Conservation (phyloP, 1,140 invertebrate species). For the Zaprionus taronus region DNA sequence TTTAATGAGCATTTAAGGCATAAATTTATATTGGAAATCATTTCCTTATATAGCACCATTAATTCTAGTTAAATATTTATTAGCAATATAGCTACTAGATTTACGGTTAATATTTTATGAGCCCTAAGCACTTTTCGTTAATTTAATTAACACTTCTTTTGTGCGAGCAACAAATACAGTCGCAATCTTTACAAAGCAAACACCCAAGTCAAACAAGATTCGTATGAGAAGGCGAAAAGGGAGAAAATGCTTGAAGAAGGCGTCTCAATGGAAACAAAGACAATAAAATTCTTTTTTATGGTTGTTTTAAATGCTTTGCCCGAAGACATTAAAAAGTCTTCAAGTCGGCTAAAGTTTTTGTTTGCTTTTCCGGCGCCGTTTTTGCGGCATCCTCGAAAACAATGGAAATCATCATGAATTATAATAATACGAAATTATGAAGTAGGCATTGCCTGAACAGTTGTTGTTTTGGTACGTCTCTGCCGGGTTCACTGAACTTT, state of each 20-base stretch:
- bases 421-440: constrained; percentile 31
- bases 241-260: constrained; percentile 17
- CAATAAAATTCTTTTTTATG: constrained; percentile 74
- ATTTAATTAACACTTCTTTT: constrained; percentile 67
- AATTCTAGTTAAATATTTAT: background rate
- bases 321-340: constrained; percentile 71
- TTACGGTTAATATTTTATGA: constrained; percentile 9
- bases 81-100: background rate
- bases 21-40: background rate
- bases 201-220: constrained; percentile 2
- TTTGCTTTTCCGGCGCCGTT: constrained; percentile 40
- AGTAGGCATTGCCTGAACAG: constrained; percentile 12
- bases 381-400: constrained; percentile 9
- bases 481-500: constrained; percentile 15
- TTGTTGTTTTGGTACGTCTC: background rate
- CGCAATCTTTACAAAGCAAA: constrained; percentile 24
- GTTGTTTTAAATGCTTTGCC: constrained; percentile 69
- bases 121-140: constrained; percentile 33
- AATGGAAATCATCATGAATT: constrained; percentile 29
- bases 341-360: constrained; percentile 58
- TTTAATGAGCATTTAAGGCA: background rate
- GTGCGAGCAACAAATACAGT: constrained; percentile 22
- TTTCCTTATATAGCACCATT: background rate
- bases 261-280: constrained; percentile 44
- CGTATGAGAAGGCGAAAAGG: constrained; percentile 31